Conservation (phyloP, 2,797 vertebrate genomes). For the Prionace glauca region DNA sequence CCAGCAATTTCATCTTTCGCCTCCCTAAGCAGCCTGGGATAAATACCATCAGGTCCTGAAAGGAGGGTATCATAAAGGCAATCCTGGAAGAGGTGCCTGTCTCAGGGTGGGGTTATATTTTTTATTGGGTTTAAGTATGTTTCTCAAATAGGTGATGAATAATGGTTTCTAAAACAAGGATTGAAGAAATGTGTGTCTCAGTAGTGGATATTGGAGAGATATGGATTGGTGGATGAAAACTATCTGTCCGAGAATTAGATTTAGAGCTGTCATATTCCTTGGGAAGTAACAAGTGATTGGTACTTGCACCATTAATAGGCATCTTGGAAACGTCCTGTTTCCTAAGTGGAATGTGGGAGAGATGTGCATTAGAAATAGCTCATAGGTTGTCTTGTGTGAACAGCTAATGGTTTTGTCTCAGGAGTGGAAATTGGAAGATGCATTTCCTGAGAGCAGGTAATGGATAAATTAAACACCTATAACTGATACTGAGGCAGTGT, state of each 20-base stretch:
- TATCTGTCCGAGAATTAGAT: too few species aligned
- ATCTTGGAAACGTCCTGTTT: neutral
- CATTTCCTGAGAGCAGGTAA: neutral
- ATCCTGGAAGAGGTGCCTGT: too few species aligned
- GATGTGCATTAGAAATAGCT: neutral
- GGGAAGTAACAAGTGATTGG: neutral
- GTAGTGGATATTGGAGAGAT: neutral
- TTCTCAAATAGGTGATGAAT: neutral
- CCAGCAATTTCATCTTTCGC: too few species aligned
- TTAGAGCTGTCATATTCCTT: neutral
- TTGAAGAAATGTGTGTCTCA: neutral
- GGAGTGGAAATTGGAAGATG: neutral
- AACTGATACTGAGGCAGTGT: neutral
- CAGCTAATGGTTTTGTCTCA: neutral
- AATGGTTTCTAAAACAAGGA: neutral
- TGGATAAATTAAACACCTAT: neutral
- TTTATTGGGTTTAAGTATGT: neutral
- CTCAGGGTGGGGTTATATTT: too few species aligned
- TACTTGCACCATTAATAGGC: neutral
- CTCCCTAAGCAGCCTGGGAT: too few species aligned
- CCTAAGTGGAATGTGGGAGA: neutral
- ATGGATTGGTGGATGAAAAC: neutral
- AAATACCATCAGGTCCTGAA: too few species aligned
- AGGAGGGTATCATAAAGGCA: too few species aligned
- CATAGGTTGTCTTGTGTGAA: neutral